Evolutionary conservation across 2,797 vertebrate genomes (phyloP).

Genomic region (Cichlasoma orientale): DNA sequence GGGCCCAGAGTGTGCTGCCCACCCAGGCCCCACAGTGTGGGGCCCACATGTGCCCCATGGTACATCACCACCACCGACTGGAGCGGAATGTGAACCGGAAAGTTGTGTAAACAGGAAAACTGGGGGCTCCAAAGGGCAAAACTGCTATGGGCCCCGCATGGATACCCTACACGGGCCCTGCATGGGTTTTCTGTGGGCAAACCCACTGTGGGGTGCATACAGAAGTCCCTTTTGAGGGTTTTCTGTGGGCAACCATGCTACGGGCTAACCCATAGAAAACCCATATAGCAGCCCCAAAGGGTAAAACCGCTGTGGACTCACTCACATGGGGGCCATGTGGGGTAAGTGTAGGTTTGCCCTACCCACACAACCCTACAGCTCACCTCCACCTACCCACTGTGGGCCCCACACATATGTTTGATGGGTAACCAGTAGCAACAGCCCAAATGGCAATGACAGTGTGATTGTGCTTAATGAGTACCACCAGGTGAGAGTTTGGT

Average conservation of each 20-base stretch:
- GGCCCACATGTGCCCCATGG: no score
- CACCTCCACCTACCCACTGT: not conserved
- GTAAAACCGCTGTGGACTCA: not conserved
- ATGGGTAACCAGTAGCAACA: not conserved
- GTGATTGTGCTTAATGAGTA: not conserved
- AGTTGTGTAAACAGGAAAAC: no score
- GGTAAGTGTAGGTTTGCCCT: no score
- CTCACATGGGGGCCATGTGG: not conserved
- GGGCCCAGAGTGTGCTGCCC: no score
- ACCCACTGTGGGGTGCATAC: not conserved
- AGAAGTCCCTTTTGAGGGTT: not conserved
- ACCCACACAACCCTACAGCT: no score
- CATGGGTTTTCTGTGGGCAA: not conserved
- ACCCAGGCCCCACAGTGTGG: no score
- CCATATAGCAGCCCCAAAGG: not conserved
- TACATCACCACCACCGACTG: no score
- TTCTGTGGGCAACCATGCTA: not conserved
- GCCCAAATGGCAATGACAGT: not conserved
- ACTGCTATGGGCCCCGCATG: not conserved
- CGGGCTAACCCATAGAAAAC: not conserved
- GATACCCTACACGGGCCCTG: not conserved
- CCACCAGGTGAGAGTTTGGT: not conserved
- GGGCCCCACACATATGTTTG: not conserved
- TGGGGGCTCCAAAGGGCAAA: not conserved
- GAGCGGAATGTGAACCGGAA: no score